Base-by-base conservation (phyloP, 1,140 invertebrate species). In the Conopomorpha cramerella region DNA sequence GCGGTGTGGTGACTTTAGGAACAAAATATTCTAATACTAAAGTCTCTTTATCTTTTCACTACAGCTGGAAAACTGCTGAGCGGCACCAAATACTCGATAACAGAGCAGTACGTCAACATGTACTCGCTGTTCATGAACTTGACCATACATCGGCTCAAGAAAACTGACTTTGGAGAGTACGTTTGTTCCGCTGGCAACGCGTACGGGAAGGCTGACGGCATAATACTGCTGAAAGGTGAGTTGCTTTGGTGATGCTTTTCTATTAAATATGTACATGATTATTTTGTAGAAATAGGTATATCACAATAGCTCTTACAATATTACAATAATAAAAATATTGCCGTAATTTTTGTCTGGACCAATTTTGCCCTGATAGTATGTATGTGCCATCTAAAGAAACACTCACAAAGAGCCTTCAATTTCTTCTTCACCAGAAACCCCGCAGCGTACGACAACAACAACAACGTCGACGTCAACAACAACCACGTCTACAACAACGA, bases 51-150 rank as follows among this genome's bases (percentile, higher is more conserved):
- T n/a, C n/a, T n/a, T 12, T 51, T 43, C 11, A 43, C 32, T 12
- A 2, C 51, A 76, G 71, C 61, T 59, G 63, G 58, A 3, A 76
- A 90, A 57, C 67, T 92, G 30, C 76, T 89, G 37, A 84, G 84
- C 27, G 84, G 83, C 51, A 78, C 81, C 23, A 91, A 91, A 68
- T 90, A 89, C 51, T 64, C 81, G 34, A 90, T 91, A 79, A 79
- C 84, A 7, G 89, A 91, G 43, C 68, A 59, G 35, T 77, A 65
- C 33, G 74, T 82, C 56, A 88, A 85, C 60, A 83, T 86, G 38
- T 91, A 90, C 58, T 83, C 87, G 3, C 79, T 89, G 61, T 80
- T 84, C 40, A 90, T 93, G 84, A 91, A 91, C 61, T 71, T 94
- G 38, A 91, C 88, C 18, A 86, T 94, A 49, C 82, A 82, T 44